Evolutionary conservation across 2,113 vertebrate species (phyloP), one percentile per base, ranked within the genome.

Genomic region (Vulpes lagopus): DNA sequence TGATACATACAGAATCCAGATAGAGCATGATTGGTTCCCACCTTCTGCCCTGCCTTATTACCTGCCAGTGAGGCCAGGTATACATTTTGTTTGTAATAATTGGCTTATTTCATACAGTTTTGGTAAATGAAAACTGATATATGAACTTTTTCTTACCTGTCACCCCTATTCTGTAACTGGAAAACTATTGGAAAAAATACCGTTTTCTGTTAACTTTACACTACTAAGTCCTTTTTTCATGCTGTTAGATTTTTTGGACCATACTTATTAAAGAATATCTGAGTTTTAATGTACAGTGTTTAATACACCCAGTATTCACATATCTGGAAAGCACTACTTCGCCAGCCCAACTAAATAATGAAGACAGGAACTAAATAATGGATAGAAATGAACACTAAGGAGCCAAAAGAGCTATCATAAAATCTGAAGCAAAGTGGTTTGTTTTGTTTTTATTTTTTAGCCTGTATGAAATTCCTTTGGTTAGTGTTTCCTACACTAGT

Each of bases 21-120:
- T 79, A 11, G 11, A 57, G 43, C 57, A 1, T 95, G 95, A 55
- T 90, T 64, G 67, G 62, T 85, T 91, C n/a, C 20, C 17, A 93
- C 20, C 57, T 55, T 95, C 15, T 96, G 1, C 38, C 11, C 27
- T 82, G 22, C 30, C 49, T 88, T 16, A 65, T 62, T 81, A 1
- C 92, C 55, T 93, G 5, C 32, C 57, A 55, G 38, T 86, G 12
- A 82, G 27, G 55, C 73, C 43, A 90, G 35, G 27, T 53, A 74
- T 51, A 86, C 43, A 51, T 82, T 91, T 91, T 90, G 3, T 81
- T 93, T 67, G 25, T 92, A 84, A 84, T 67, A 69, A 85, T 80
- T 78, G 35, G 38, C 51, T 94, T 93, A 59, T 60, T 71, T 81
- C 19, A 25, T 73, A 32, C 25, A 79, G 53, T 91, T 94, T 32